phyloP scores from a whole-genome alignment of 2,113 vertebrate genomes.

The Saccopteryx leptura region DNA sequence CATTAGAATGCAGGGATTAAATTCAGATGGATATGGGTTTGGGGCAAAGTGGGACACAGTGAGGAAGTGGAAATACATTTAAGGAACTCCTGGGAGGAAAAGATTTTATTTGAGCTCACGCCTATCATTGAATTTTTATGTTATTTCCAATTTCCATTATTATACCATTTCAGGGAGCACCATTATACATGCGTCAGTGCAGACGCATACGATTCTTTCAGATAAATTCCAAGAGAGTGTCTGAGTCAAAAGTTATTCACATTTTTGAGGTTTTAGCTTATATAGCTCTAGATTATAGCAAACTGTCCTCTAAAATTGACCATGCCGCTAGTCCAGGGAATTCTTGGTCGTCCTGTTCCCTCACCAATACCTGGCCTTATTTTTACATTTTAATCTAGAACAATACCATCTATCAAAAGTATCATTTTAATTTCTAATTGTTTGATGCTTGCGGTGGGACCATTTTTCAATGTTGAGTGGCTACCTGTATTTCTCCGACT shows the following conservation, averaged over 20 bases:
- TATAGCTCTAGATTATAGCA: neutral
- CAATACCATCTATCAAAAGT: neutral
- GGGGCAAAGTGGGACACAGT: neutral
- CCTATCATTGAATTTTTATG: constrained; percentile 49
- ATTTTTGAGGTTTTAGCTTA: constrained; percentile 38
- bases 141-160: constrained; percentile 66
- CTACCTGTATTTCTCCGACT: constrained; percentile 50
- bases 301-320: neutral
- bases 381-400: constrained; percentile 46
- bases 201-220: constrained; percentile 37
- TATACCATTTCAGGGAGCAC: constrained; percentile 54
- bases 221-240: neutral
- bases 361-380: neutral
- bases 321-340: neutral
- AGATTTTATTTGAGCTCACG: constrained; percentile 27
- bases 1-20: neutral
- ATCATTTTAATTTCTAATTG: constrained; percentile 41
- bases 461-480: neutral
- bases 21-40: neutral
- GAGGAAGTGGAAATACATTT: constrained; percentile 33
- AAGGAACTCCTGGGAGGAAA: neutral
- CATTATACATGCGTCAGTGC: neutral
- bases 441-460: constrained; percentile 1
- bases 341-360: neutral
- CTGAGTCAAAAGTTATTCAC: constrained; percentile 56